Percentiles rank a stretch among this genome's conserved stretches.
These are phyloP conservation scores for Pseudococcus jackbeardsleyi DNA, from an alignment of 2,888 invertebrate species.

Conservation along the genomic window DNA sequence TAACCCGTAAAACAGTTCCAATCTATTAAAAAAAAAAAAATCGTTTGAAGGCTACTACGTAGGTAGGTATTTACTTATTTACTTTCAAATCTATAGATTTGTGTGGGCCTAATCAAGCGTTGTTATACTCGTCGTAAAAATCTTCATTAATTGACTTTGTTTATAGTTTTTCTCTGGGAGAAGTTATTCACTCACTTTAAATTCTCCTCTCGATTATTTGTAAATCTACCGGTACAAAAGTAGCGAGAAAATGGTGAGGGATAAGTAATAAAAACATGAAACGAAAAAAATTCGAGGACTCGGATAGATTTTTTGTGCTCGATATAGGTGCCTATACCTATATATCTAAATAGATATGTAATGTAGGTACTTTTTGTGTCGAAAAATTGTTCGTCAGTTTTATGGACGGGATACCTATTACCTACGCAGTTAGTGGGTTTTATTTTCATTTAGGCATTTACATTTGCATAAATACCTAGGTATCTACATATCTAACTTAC, in stretches of 20 bases:
- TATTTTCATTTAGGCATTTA: no score
- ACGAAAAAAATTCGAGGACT: not conserved
- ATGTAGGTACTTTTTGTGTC: no score
- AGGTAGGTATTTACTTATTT: not conserved
- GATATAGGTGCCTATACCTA: no score
- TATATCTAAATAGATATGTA: no score
- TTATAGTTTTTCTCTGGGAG: not conserved
- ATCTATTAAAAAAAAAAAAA: not conserved
- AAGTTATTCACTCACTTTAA: not conserved
- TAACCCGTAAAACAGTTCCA: not conserved
- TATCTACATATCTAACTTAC: no score
- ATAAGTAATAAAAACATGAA: not conserved
- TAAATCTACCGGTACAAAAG: not conserved
- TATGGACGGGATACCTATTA: no score
- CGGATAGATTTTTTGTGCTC: no score
- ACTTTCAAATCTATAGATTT: not conserved
- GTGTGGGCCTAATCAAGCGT: constrained; percentile 19
- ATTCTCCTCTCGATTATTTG: constrained; percentile 3
- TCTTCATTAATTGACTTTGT: not conserved
- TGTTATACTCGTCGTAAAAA: not conserved
- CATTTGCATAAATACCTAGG: no score
- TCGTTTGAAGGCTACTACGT: not conserved
- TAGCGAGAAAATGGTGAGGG: not conserved
- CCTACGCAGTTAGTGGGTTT: no score
- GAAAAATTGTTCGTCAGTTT: no score